Evolutionary conservation across 2,888 invertebrate species (phyloP), one percentile per base, ranked within the genome.

Genomic region (Erebia palarica): DNA sequence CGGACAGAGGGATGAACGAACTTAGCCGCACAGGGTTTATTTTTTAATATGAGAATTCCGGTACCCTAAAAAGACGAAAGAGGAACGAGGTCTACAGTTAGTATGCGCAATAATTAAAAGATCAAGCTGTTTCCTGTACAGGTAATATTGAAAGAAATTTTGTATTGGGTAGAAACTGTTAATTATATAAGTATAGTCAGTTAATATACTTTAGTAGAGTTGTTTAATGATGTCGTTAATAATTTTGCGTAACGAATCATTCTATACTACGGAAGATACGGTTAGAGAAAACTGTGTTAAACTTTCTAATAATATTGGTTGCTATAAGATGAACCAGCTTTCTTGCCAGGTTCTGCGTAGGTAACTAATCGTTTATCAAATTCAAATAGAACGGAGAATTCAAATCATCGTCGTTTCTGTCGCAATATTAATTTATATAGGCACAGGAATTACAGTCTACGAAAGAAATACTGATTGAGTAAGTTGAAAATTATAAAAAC

Each of bases 171-270:
- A 55, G 55, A 10, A 10, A 53, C 16, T n/a, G n/a, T n/a, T n/a
- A n/a, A n/a, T n/a, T n/a, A n/a, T n/a, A n/a, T n/a, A n/a, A n/a
- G n/a, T n/a, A n/a, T n/a, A n/a, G n/a, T n/a, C n/a, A n/a, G n/a
- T 3, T 21, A 21, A 2, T 2, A 2, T 21, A 21, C 1, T 2
- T 2, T 3, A 1, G 21, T n/a, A 36, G 27, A 27, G 16, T 27
- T 14, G 10, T 14, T 11, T 21, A 64, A 61, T 18, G 47, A 18
- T 27, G 9, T 9, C 49, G 49, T 21, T 14, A 49, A 27, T 21
- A 21, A 21, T 49, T 51, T 51, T 27, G 63, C 44, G 16, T 64
- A 51, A 49, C 27, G n/a, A 51, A 64, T 64, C 63, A 27, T 57
- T 13, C 9, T 18, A 21, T 13, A 58, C 5, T 59, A n/a, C 27